Evolutionary conservation across 2,888 invertebrate genomes (phyloP).

Genomic region (Tubulanus polymorphus): DNA sequence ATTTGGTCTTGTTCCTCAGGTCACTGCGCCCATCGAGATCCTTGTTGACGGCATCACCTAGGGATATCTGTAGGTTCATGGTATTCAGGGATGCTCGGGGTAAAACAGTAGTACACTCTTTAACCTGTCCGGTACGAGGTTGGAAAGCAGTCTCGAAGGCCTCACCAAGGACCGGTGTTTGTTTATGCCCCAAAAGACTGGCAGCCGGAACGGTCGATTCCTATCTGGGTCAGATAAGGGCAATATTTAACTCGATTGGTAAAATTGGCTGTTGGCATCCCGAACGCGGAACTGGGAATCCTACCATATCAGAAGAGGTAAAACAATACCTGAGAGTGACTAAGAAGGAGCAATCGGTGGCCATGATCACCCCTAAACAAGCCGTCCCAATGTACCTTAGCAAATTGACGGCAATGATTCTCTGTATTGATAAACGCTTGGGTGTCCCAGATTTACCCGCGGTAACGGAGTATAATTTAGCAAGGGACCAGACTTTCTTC

Average conservation of each 20-base stretch:
- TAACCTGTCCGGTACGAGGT: neutral
- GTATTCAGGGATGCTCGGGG: neutral
- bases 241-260: conserved; percentile 3
- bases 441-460: too few relatives aligned
- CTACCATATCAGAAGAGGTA: neutral
- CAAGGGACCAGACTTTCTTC: too few relatives aligned
- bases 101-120: neutral
- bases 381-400: conserved; percentile 1
- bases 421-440: too few relatives aligned
- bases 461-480: too few relatives aligned
- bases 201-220: neutral
- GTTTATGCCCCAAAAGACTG: conserved; percentile 1
- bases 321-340: neutral
- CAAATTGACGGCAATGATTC: too few relatives aligned
- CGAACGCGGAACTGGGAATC: too few relatives aligned
- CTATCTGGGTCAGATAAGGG: neutral
- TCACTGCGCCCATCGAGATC: too few relatives aligned
- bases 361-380: conserved; percentile 1
- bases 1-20: too few relatives aligned
- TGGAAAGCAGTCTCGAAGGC: neutral
- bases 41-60: too few relatives aligned
- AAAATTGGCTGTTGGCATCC: neutral
- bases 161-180: too few relatives aligned
- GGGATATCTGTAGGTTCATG: conserved; percentile 1
- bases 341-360: neutral